A percentile compares a stretch with the other conserved stretches of the same genome.
These are phyloP conservation scores for Lophotis ruficrista DNA, from an alignment of 2,113 vertebrate genomes.

Conservation along the genomic window DNA sequence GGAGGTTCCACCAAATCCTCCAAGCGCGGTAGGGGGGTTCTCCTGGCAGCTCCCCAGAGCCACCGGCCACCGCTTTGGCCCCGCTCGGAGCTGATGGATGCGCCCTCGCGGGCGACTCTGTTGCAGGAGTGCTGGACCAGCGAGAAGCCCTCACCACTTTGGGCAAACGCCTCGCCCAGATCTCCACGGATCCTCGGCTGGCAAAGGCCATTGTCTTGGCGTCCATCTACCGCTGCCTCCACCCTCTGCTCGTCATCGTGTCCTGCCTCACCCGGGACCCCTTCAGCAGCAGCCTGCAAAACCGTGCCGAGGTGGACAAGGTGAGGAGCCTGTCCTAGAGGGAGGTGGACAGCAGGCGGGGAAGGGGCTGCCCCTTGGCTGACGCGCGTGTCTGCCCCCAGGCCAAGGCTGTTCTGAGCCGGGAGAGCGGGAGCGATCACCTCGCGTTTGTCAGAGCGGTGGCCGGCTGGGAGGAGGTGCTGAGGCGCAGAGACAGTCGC, in stretches of 20 bases:
- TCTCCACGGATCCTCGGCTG: slow-evolving; percentile 93
- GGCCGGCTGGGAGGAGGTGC: slow-evolving; percentile 85
- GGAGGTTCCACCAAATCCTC: not conserved
- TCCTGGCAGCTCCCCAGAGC: not conserved
- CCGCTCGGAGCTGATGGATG: accelerated
- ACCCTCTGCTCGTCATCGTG: slow-evolving; percentile 87
- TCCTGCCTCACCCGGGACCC: slow-evolving; percentile 95
- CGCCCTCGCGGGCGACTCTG: not conserved
- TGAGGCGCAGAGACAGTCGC: slow-evolving; percentile 75
- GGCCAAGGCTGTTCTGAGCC: slow-evolving; percentile 86
- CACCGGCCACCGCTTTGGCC: accelerated
- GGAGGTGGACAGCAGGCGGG: accelerated
- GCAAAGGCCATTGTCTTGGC: slow-evolving; percentile 92
- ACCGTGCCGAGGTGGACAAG: slow-evolving; percentile 84
- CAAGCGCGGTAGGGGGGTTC: accelerated
- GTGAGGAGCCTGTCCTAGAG: slow-evolving; percentile 54
- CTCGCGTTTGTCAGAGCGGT: slow-evolving; percentile 85
- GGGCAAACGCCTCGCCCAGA: slow-evolving; percentile 87
- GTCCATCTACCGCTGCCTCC: slow-evolving; percentile 88
- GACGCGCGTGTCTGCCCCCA: not conserved
- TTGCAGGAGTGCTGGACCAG: slow-evolving; percentile 88
- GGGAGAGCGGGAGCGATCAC: slow-evolving; percentile 89
- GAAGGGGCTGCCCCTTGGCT: not conserved
- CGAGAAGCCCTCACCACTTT: slow-evolving; percentile 87
- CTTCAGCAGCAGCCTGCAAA: slow-evolving; percentile 92